These are phyloP conservation scores for Neostethus bicornis DNA, from an alignment of 2,797 vertebrate species.

Conservation along the genomic window DNA sequence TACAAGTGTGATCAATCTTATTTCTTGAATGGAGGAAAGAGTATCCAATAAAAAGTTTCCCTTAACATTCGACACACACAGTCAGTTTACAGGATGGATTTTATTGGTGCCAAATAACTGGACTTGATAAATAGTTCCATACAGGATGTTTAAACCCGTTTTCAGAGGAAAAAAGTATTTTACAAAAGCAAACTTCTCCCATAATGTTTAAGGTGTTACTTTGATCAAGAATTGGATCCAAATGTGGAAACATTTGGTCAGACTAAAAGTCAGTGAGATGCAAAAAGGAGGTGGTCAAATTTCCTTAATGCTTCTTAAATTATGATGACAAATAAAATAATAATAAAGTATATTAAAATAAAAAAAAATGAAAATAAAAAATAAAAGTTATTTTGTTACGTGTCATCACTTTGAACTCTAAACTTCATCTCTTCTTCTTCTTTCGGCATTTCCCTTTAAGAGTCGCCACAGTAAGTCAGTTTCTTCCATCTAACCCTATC, in stretches of 20 bases:
- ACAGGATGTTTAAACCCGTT: slow-evolving; percentile 75
- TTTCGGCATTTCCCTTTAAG: no score
- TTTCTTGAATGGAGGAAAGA: slow-evolving; percentile 82
- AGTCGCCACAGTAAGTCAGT: no score
- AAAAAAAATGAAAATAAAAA: no score
- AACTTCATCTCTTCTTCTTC: no score
- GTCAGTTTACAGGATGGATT: slow-evolving; percentile 81
- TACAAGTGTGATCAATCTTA: slow-evolving; percentile 78
- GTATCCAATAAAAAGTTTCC: slow-evolving; percentile 87
- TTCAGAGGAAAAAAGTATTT: slow-evolving; percentile 61
- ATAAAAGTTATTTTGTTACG: no score
- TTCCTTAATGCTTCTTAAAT: no score
- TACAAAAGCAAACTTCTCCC: slow-evolving; percentile 37
- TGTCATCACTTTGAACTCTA: no score
- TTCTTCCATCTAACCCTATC: no score
- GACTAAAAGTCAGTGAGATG: slow-evolving; percentile 10
- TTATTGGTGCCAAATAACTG: slow-evolving; percentile 69
- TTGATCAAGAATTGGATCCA: slow-evolving; percentile 14
- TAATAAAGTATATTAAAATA: no score
- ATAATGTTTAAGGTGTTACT: slow-evolving; percentile 22
- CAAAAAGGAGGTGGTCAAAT: no score
- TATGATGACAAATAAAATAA: no score
- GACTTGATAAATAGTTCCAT: slow-evolving; percentile 67
- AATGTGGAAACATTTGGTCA: slow-evolving; percentile 1
- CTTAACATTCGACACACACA: slow-evolving; percentile 84